These are phyloP conservation scores for Drosophila buzzatii DNA, from an alignment of 2,888 invertebrate genomes.

Conservation along the genomic window DNA sequence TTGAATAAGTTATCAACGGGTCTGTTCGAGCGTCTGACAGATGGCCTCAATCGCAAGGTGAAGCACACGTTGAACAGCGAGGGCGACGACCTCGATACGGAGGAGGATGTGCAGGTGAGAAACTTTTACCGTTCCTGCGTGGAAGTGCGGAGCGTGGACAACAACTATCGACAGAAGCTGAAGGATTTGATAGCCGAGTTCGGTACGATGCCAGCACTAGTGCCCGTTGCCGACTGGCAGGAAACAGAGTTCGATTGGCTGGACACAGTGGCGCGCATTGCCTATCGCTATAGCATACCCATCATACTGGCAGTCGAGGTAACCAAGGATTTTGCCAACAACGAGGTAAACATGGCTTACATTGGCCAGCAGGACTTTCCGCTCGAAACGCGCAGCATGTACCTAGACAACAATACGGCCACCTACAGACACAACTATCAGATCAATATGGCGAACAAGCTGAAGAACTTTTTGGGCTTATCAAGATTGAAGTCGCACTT, in stretches of 20 bases:
- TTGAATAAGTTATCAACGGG: constrained; percentile 67
- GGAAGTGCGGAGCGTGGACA: constrained; percentile 35
- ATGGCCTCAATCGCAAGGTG: constrained; percentile 69
- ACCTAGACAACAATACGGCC: constrained; percentile 48
- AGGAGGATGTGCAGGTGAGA: constrained; percentile 76
- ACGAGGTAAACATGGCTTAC: constrained; percentile 64
- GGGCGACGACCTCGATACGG: constrained; percentile 46
- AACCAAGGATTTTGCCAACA: constrained; percentile 54
- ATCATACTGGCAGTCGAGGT: constrained; percentile 70
- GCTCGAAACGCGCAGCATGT: constrained; percentile 64
- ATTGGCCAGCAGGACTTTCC: constrained; percentile 63
- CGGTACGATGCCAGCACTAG: constrained; percentile 78
- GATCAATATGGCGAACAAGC: constrained; percentile 36
- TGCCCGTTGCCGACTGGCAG: constrained; percentile 64
- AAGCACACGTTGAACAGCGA: constrained; percentile 48
- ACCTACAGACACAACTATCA: constrained; percentile 30
- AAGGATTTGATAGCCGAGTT: constrained; percentile 68
- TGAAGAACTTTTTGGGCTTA: constrained; percentile 65
- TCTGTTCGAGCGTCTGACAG: constrained; percentile 69
- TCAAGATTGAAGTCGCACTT: constrained; percentile 35
- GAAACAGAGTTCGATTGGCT: constrained; percentile 79
- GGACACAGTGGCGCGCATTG: constrained; percentile 61
- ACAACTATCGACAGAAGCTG: constrained; percentile 47
- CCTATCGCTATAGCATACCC: constrained; percentile 58
- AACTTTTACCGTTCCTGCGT: constrained; percentile 81